Base-by-base conservation (phyloP, 2,797 vertebrate species). In the Lophura swinhoii region DNA sequence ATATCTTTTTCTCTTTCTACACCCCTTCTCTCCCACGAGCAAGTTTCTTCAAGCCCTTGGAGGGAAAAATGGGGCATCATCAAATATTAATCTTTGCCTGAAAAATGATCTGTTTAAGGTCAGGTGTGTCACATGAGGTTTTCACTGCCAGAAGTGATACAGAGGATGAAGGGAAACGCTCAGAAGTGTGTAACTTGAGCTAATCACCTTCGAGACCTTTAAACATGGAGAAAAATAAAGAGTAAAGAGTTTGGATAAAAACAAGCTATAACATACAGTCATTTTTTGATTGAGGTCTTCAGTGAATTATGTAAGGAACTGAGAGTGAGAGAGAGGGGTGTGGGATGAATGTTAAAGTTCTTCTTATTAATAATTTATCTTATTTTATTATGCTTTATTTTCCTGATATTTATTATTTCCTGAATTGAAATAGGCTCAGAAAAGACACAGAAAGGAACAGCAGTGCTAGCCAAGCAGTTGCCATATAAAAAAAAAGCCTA, bases 21-120 rank as follows among this genome's bases (percentile, higher is more conserved):
- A 28, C 6, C 4, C 4, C 69, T 17, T 2, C 1, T 67, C 10
- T 55, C 21, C 41, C 35, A 15, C 4, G 1, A 6, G 59, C 35
- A 71, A 60, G 3, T 1, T 43, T 87, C 56, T 53, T 44, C 44
- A 71, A 68, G 12, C 2, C 7, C 29, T 49, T 53, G 6, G 1
- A 71, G 1, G 13, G 26, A 89, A 51, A 31, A 5, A 4, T 24
- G 22, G 5, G 6, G 2, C n/a, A 8, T 43, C 16, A 3, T 20
- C 31, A 89, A 80, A 76, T 46, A 74, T 4, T 73, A 68, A 51
- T 37, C 43, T 62, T 77, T 66, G 3, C 22, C 69, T 89, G 15
- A 85, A 77, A 69, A 91, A 37, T 26, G 1, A 41, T 51, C 22
- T 56, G 10, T 35, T 81, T 41, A 41, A 72, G 22, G 4, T 62